Evolutionary conservation across 2,888 invertebrate species (phyloP), one percentile per base, ranked within the genome.

Genomic region (Amaurobius ferox): DNA sequence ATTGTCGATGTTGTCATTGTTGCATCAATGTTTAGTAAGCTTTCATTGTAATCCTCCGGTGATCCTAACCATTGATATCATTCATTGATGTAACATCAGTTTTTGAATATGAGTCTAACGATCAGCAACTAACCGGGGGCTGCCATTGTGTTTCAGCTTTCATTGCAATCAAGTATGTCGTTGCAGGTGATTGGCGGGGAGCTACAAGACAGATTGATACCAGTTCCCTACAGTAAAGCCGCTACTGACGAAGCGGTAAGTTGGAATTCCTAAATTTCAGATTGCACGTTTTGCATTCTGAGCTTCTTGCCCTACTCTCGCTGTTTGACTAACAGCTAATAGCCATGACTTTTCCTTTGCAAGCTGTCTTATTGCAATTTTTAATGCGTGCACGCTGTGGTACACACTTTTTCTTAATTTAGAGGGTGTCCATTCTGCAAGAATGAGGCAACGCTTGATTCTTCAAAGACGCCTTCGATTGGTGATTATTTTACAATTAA

Each of bases 231-330:
- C 96, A 98, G 98, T 97, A 98, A 98, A 96, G 97, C 97, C 94
- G 97, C 97, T 94, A 98, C 98, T 94, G 98, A 98, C 95, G 98
- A 98, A 96, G 98, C 98, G 97, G 98, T 98, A 98, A 98, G 98
- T 95, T 93, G 93, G 26, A 32, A 88, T 88, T 89, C 79, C 90
- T 78, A 62, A 66, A 76, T 67, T 79, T 87, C 87, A 87, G 81
- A 66, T 73, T 81, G 78, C 76, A 71, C 68, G 76, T 80, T 89
- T 89, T 89, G 89, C 89, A 89, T 90, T 90, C 55, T 55, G 55
- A 55, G 55, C 55, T 55, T 55, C 16, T 55, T 55, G 55, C 11
- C 55, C 55, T 55, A 23, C 55, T 55, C 55, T 55, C 55, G 55
- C 55, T 55, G 23, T 23, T 16, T 23, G 55, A 55, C 3, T 55